A percentile compares a stretch with the other conserved stretches of the same genome.
Conservation (phyloP, 1,140 invertebrate species). For the Drosophila equinoxialis region DNA sequence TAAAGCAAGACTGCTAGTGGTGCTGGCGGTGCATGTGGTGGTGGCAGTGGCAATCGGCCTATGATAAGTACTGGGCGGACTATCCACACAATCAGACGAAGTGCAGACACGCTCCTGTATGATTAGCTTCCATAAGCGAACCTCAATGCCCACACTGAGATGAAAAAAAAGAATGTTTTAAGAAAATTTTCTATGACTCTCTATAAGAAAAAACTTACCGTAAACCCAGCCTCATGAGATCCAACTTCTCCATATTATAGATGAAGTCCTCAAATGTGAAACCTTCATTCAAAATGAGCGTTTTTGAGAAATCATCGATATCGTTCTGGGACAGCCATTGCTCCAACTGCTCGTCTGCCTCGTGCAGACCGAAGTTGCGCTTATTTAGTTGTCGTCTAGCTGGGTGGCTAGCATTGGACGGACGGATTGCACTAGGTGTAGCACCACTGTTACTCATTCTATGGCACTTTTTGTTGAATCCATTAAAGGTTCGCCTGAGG, state of each 20-base stretch:
- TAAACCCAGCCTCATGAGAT: conserved; percentile 89
- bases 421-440: conserved; percentile 33
- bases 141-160: conserved; percentile 74
- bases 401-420: conserved; percentile 43
- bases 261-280: conserved; percentile 92
- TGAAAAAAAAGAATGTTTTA: not conserved
- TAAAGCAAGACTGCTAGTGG: conserved; percentile 23
- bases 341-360: conserved; percentile 85
- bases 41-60: conserved; percentile 39
- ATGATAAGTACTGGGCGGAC: conserved; percentile 51
- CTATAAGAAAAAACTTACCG: conserved; percentile 84
- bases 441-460: conserved; percentile 62
- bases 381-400: conserved; percentile 60
- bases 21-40: conserved; percentile 21
- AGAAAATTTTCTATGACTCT: not conserved
- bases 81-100: conserved; percentile 58
- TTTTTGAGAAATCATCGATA: conserved; percentile 85
- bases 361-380: conserved; percentile 86
- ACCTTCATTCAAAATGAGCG: conserved; percentile 88
- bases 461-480: conserved; percentile 77
- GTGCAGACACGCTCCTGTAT: conserved; percentile 70
- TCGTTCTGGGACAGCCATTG: conserved; percentile 86
- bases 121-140: conserved; percentile 77
- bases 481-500: conserved; percentile 75
- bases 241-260: conserved; percentile 89